These are phyloP conservation scores for Micrastur ruficollis DNA, from an alignment of 2,797 vertebrate species.

Conservation along the genomic window DNA sequence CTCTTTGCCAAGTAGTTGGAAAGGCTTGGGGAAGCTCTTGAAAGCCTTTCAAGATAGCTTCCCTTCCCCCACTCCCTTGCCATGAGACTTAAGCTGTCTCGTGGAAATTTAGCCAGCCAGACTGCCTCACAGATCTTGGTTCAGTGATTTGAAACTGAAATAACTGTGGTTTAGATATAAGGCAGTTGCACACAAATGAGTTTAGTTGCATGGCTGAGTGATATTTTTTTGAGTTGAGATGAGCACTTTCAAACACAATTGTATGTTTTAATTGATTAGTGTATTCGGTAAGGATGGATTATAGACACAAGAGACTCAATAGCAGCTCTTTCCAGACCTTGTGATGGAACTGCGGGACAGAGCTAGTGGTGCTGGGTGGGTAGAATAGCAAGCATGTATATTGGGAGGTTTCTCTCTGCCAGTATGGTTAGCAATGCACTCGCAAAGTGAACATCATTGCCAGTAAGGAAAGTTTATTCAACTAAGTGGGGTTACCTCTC, in stretches of 20 bases:
- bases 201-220: background rate
- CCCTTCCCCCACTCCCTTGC: background rate
- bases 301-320: background rate
- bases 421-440: background rate
- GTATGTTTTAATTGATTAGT: background rate
- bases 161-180: background rate
- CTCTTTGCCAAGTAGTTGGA: conserved; percentile 29
- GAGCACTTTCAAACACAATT: background rate
- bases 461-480: background rate
- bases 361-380: background rate
- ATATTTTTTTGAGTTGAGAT: background rate
- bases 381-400: background rate
- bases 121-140: background rate
- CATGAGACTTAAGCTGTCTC: background rate
- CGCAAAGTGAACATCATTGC: background rate
- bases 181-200: background rate
- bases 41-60: conserved; percentile 54
- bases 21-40: background rate
- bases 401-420: background rate
- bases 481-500: background rate
- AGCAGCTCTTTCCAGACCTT: background rate
- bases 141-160: conserved; percentile 23
- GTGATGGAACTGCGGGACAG: background rate
- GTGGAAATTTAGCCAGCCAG: conserved; percentile 23
- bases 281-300: background rate